phyloP scores from a whole-genome alignment of 2,113 vertebrate genomes.

The Ovis aries region ARS-UI_Ramb_v3.0 NC_056055.1:65368501-65369000 shows the following conservation, averaged over 20 bases:
- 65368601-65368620: background rate
- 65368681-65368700: background rate
- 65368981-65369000: background rate
- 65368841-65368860: background rate
- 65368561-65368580: background rate
- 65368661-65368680: background rate
- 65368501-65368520: background rate
- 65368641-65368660: background rate
- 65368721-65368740: background rate
- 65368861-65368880: background rate
- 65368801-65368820: background rate
- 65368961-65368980: background rate
- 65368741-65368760: background rate
- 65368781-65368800: background rate
- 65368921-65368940: background rate
- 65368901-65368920: background rate
- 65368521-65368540: background rate
- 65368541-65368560: background rate
- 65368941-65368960: background rate
- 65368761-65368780: background rate
- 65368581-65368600: background rate
- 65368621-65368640: fast-evolving
- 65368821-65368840: background rate
- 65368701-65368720: background rate
- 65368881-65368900: background rate